phyloP scores from a whole-genome alignment of 2,113 vertebrate genomes.

The Halichoerus grypus region DNA sequence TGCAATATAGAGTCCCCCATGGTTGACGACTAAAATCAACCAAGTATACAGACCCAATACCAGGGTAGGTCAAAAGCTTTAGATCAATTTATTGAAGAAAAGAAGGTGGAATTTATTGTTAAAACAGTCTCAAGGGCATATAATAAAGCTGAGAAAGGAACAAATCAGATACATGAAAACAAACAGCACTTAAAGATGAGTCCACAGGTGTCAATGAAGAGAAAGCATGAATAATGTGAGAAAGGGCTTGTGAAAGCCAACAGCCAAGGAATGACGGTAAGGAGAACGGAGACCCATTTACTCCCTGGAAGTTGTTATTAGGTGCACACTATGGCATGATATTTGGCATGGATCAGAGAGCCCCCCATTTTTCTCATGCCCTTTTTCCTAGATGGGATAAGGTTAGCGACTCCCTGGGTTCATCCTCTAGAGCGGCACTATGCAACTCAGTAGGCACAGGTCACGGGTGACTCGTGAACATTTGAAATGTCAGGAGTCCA shows the following conservation, averaged over 20 bases:
- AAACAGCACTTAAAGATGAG: background rate
- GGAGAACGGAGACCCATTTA: accelerated
- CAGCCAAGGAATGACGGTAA: accelerated
- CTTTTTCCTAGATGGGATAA: background rate
- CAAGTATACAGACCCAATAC: too few species aligned
- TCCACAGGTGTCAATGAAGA: background rate
- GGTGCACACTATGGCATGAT: too few species aligned
- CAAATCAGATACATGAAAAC: background rate
- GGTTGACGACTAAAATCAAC: background rate
- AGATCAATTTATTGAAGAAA: background rate
- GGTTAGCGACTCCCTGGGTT: accelerated
- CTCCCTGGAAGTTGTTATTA: accelerated
- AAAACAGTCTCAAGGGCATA: background rate
- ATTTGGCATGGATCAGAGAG: background rate
- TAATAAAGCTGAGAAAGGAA: background rate
- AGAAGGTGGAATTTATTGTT: background rate
- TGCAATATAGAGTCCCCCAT: accelerated
- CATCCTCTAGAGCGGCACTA: accelerated
- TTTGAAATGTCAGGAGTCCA: accelerated
- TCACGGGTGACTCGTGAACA: accelerated
- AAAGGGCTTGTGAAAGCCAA: background rate
- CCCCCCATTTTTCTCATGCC: background rate
- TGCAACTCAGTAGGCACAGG: accelerated
- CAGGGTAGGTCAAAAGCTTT: too few species aligned
- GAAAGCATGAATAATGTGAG: too few species aligned